These are phyloP conservation scores for Poeciliopsis infans DNA, from an alignment of 2,797 vertebrate species.

Conservation along the genomic window DNA sequence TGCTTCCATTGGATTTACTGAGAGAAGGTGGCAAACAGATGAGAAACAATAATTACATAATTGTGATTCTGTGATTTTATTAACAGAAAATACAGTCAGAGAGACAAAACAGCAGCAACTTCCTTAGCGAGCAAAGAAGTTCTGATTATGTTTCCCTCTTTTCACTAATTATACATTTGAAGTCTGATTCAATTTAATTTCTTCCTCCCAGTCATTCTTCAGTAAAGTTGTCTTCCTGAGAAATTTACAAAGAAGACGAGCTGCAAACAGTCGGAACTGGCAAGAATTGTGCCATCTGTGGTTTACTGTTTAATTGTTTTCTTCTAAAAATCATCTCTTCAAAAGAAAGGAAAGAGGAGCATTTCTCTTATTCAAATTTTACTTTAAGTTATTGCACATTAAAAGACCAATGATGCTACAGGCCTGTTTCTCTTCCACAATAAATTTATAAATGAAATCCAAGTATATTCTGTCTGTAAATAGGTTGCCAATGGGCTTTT, in stretches of 20 bases:
- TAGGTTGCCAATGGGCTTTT: not conserved
- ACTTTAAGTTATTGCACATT: not conserved
- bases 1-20: not conserved
- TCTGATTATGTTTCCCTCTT: not conserved
- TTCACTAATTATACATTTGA: not conserved
- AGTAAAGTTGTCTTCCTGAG: not conserved
- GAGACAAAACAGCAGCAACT: not conserved
- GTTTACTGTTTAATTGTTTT: not conserved
- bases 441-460: not conserved
- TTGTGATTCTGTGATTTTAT: not conserved
- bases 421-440: not conserved
- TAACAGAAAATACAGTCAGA: not conserved
- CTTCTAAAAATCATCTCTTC: too few relatives aligned
- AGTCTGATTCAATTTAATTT: not conserved
- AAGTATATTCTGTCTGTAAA: not conserved
- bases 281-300: not conserved
- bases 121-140: not conserved
- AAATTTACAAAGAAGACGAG: not conserved
- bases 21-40: not conserved
- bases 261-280: not conserved
- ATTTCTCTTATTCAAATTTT: not conserved
- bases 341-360: not conserved
- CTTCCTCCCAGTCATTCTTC: not conserved
- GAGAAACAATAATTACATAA: not conserved
- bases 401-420: not conserved